Conservation (phyloP, 2,113 vertebrate genomes). For the Amphilophus citrinellus region DNA sequence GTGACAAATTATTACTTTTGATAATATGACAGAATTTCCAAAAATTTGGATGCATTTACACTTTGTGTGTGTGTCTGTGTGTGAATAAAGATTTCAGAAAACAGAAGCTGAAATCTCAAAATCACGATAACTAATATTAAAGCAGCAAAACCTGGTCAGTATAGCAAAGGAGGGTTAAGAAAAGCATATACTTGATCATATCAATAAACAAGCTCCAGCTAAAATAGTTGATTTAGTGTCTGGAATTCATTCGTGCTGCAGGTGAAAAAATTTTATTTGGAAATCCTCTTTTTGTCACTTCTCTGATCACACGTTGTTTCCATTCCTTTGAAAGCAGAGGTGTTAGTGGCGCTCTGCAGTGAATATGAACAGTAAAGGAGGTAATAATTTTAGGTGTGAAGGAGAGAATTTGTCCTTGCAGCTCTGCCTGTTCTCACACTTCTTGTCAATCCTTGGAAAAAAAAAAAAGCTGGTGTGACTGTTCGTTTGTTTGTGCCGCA, state of each 20-base stretch:
- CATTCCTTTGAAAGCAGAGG: neutral
- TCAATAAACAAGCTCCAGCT: neutral
- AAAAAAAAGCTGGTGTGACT: neutral
- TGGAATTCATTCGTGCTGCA: neutral
- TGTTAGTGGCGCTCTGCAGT: neutral
- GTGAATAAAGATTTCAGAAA: neutral
- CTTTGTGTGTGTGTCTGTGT: neutral
- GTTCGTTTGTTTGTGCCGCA: constrained; percentile 2
- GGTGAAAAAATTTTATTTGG: neutral
- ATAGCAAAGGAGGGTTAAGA: neutral
- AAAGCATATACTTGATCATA: neutral
- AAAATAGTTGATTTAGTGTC: neutral
- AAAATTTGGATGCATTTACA: neutral
- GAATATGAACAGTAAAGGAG: neutral
- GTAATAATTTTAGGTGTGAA: constrained; percentile 12
- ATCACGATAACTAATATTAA: neutral
- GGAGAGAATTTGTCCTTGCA: constrained; percentile 15
- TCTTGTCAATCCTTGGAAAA: constrained; percentile 2
- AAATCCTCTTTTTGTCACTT: constrained; percentile 1
- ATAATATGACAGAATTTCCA: neutral
- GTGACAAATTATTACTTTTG: neutral
- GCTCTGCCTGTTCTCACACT: constrained; percentile 9
- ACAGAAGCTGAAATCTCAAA: neutral
- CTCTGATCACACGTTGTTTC: neutral
- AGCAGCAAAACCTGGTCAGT: neutral